Base-by-base conservation (phyloP, 2,113 vertebrate genomes). In the Hucho hucho region DNA sequence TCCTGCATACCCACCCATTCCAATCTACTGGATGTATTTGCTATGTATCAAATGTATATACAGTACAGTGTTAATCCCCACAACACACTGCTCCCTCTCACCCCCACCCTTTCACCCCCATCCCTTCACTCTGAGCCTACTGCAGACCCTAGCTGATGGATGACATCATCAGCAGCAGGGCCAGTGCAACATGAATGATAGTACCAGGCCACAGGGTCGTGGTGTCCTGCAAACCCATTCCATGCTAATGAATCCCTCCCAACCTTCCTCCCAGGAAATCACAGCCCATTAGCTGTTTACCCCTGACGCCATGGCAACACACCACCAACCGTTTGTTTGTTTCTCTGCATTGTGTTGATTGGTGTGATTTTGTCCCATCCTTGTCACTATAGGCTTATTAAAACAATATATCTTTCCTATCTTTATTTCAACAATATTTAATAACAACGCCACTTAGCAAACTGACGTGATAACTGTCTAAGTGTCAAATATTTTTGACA, bases 81-180 rank as follows among this genome's bases (percentile, higher is more conserved):
- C 25, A 64, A 66, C 53, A 65, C 59, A 67, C 37, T 43, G 37
- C 37, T 11, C 37, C 37, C 63, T 63, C 59, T 63, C 70, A 61
- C 26, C 74, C 28, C 70, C 76, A 73, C 13, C 49, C 49, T 16
- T 53, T 16, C 14, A 7, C 75, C 66, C 24, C 18, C 85, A 80
- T 11, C 82, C 74, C 70, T 22, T 29, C 47, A 66, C 69, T 71
- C 70, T 73, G 64, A 61, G 3, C 69, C 47, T 26, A 58, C 63
- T 73, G 49, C 79, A 77, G 83, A 89, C 47, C 82, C 84, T 5
- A 53, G 84, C 89, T 93, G 93, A 94, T 92, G 88, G 91, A 89
- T 93, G 91, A 94, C 93, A 95, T 96, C 93, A 43, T 43, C 37
- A 94, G 94, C 93, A 9, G 37, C 37, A 94, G 87, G 12, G 49